These are phyloP conservation scores for Atta texana DNA, from an alignment of 1,140 invertebrate species.

Conservation along the genomic window DNA sequence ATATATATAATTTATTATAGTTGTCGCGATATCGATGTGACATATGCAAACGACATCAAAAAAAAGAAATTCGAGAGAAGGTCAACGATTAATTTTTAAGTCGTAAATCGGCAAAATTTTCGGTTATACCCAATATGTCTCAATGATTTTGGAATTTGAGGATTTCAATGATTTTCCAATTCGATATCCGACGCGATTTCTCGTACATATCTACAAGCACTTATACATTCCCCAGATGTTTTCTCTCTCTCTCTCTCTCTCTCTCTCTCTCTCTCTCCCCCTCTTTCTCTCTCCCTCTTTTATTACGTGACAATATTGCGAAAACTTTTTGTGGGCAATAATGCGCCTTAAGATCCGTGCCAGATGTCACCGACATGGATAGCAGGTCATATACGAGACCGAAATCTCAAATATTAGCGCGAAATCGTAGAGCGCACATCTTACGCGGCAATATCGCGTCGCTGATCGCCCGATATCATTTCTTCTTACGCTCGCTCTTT, in stretches of 20 bases:
- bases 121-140: slow-evolving; percentile 36
- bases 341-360: slow-evolving; percentile 74
- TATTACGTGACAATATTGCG: slow-evolving; percentile 78
- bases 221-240: slow-evolving; percentile 54
- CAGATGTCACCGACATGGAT: slow-evolving; percentile 75
- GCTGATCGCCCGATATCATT: slow-evolving; percentile 29
- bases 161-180: slow-evolving; percentile 41
- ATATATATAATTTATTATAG: neutral
- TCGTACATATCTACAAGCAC: slow-evolving; percentile 43
- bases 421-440: slow-evolving; percentile 45
- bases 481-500: slow-evolving; percentile 49
- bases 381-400: slow-evolving; percentile 75
- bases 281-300: slow-evolving; percentile 53
- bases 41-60: neutral
- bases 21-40: no score
- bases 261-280: neutral
- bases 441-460: slow-evolving; percentile 68
- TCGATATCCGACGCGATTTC: neutral
- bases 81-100: neutral
- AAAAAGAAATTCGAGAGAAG: neutral
- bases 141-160: slow-evolving; percentile 45
- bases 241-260: slow-evolving; percentile 29
- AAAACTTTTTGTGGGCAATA: slow-evolving; percentile 74
- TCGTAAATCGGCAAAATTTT: slow-evolving; percentile 30
- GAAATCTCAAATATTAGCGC: slow-evolving; percentile 79